A percentile compares a stretch with the other conserved stretches of the same genome.
phyloP scores from a whole-genome alignment of 2,797 vertebrate genomes.

The Phataginus tricuspis region DNA sequence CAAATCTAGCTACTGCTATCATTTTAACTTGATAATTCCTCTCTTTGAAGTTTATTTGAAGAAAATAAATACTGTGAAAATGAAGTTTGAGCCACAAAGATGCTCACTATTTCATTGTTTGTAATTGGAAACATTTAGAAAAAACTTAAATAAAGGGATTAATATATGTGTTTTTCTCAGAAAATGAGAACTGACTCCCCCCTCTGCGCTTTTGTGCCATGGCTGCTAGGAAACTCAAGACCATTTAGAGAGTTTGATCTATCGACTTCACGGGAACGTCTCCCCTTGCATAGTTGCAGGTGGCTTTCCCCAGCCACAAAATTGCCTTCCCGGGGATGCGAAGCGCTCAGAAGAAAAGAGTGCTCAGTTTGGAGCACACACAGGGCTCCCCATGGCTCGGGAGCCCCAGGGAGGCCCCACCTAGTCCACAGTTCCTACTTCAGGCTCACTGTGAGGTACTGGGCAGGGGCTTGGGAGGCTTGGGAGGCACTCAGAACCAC shows the following conservation, averaged over 20 bases:
- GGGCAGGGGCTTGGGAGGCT: not conserved
- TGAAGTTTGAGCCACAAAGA: not conserved
- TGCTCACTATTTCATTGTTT: not conserved
- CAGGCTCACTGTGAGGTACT: not conserved
- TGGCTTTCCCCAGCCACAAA: not conserved
- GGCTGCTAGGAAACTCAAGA: not conserved
- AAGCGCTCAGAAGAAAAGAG: not conserved
- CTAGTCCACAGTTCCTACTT: not conserved
- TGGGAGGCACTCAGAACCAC: not conserved
- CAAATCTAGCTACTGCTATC: not conserved
- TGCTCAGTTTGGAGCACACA: not conserved
- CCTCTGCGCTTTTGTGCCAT: not conserved
- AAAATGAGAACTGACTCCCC: not conserved
- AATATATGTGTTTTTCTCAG: not conserved
- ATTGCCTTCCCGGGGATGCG: not conserved
- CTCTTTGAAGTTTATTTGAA: slow-evolving; percentile 36
- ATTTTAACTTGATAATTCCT: not conserved
- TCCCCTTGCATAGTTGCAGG: not conserved
- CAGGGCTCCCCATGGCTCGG: not conserved
- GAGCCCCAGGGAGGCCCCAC: not conserved
- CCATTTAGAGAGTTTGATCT: not conserved
- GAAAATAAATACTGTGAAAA: slow-evolving; percentile 30
- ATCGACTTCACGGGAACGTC: not conserved
- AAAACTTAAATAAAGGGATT: slow-evolving; percentile 4
- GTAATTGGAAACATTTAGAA: not conserved